Base-by-base conservation (phyloP, 23 tunicate genomes). In the Aplidium turbinatum region DNA sequence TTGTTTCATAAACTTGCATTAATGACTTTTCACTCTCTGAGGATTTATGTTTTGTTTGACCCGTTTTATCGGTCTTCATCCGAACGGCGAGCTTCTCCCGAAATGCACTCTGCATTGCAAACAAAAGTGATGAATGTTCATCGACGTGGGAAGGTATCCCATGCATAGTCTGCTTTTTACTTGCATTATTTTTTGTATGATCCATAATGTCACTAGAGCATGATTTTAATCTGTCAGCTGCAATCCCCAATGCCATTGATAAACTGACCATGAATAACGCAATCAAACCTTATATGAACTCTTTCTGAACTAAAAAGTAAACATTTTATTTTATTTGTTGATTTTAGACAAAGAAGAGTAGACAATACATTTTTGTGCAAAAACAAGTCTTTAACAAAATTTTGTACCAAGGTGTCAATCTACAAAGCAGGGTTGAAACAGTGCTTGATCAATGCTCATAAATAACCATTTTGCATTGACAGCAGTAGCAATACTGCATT, bases 1-100 rank as follows among this genome's bases (percentile, higher is more conserved):
- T 78, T 51, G 84, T 78, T 46, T 72, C 78, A 30, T 76, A 68
- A 1, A 91, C 46, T 32, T 79, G 36, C 21, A 45, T 56, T 65
- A 91, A 48, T 5, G 97, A 77, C 21, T 74, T 82, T 52, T 77
- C 78, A 65, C 38, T 36, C 19, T 36, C 72, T 7, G 38, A 3
- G 5, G 20, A 27, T 65, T 65, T 65, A 16, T 65, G 22, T 38
- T 38, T 65, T 25, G 76, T 46, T 27, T 6, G 11, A 29, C 35
- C 38, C 20, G 4, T 32, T 9, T 62, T 62, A 9, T 62, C 27
- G 7, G 19, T 19, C 29, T 48, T 70, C 38, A 47, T 47, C 35
- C 47, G 18, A 33, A 70, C 47, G 4, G 76, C 76, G 3, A 70
- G 18, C 29, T 70, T 70, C 47, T 70, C 35, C 3, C 76, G 76